Evolutionary conservation across 2,888 invertebrate genomes (phyloP).

Genomic region (Acleris holmiana): DNA sequence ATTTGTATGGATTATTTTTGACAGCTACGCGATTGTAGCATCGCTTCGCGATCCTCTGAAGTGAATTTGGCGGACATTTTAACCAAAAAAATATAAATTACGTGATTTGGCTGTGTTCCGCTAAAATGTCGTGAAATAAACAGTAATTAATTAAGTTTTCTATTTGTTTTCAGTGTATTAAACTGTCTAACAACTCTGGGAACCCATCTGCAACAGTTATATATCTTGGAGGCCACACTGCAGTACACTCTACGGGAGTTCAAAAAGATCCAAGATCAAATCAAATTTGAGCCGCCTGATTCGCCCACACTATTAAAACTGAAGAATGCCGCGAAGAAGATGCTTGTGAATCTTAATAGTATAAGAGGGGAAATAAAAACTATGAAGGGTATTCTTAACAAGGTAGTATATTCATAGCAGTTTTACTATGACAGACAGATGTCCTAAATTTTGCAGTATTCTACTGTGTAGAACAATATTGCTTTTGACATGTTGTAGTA

Average conservation of each 20-base stretch:
- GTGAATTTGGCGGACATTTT: too few species aligned
- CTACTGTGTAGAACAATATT: too few species aligned
- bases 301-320: slow-evolving; percentile 56
- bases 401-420: slow-evolving; percentile 52
- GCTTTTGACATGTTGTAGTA: too few species aligned
- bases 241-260: slow-evolving; percentile 79
- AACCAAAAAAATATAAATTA: too few species aligned
- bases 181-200: slow-evolving; percentile 82
- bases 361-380: slow-evolving; percentile 60
- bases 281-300: slow-evolving; percentile 69
- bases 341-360: slow-evolving; percentile 57
- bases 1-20: too few species aligned
- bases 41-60: too few species aligned
- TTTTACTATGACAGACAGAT: not conserved
- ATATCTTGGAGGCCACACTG: slow-evolving; percentile 83
- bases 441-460: too few species aligned
- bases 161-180: slow-evolving; percentile 60
- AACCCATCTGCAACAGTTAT: slow-evolving; percentile 83
- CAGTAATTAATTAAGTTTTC: not conserved
- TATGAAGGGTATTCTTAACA: slow-evolving; percentile 59
- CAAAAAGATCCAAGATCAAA: slow-evolving; percentile 57
- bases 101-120: too few species aligned
- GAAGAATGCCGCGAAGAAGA: slow-evolving; percentile 54
- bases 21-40: too few species aligned
- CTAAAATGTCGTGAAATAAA: too few species aligned